These are phyloP conservation scores for Paramormyrops hopkinsi DNA, from an alignment of 2,797 vertebrate species.

Conservation along the genomic window DNA sequence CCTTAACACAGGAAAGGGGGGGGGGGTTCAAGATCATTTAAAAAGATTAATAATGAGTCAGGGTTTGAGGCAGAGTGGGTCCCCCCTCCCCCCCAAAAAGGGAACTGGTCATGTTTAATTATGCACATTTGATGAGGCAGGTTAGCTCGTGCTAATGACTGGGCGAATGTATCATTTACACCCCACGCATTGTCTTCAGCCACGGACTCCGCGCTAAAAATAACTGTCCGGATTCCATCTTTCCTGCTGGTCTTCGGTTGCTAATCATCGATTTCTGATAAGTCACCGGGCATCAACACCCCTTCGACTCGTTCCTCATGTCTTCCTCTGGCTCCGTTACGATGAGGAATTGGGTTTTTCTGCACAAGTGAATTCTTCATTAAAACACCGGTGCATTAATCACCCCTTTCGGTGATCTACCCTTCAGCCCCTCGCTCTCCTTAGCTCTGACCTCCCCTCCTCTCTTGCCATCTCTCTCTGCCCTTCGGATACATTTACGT, in stretches of 20 bases:
- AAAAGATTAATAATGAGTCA: neutral
- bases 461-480: neutral
- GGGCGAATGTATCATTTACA: neutral
- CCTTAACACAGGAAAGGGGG: neutral
- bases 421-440: neutral
- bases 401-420: neutral
- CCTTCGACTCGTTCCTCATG: neutral
- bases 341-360: neutral
- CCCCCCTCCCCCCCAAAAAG: no score
- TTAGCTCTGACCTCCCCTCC: neutral
- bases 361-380: neutral
- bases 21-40: neutral
- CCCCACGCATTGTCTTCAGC: neutral
- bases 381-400: neutral
- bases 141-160: neutral
- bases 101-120: neutral
- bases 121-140: neutral
- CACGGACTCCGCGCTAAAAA: neutral
- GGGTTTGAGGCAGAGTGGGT: neutral
- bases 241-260: neutral
- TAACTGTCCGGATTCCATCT: neutral
- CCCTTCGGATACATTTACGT: neutral
- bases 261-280: constrained; percentile 14
- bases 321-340: neutral
- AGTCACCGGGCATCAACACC: neutral